Percentiles rank a stretch among this genome's conserved stretches.
Conservation (phyloP, 2,888 invertebrate species). For the Scaptomyza polygonia region DNA sequence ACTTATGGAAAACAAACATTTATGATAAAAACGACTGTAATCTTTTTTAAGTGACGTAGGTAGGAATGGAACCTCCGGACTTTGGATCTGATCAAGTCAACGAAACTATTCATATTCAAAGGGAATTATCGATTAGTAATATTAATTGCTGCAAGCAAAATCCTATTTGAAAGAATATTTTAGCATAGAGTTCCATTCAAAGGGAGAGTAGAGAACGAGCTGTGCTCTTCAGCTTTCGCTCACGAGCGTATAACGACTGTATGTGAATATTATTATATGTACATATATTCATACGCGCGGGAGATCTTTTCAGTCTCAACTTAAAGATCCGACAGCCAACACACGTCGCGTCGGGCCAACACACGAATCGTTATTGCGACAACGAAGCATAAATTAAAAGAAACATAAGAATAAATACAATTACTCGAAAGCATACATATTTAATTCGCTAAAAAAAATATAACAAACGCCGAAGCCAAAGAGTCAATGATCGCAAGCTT, state of each 20-base stretch:
- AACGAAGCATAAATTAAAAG: constrained; percentile 27
- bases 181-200: neutral
- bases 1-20: neutral
- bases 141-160: neutral
- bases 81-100: constrained; percentile 4
- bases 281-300: constrained; percentile 26
- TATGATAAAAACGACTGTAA: neutral
- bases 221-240: neutral
- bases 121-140: constrained; percentile 1
- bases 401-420: constrained; percentile 12
- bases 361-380: constrained; percentile 16
- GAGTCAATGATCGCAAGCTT: constrained; percentile 27
- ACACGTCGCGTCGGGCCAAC: constrained; percentile 31
- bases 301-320: constrained; percentile 54
- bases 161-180: neutral
- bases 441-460: constrained; percentile 2
- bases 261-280: constrained; percentile 28
- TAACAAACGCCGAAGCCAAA: constrained; percentile 7
- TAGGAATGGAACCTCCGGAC: neutral
- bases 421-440: constrained; percentile 7
- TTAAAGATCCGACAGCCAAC: constrained; percentile 37
- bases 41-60: constrained; percentile 13
- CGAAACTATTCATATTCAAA: neutral
- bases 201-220: constrained; percentile 14
- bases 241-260: constrained; percentile 2